These are phyloP conservation scores for Spea hammondii DNA, from an alignment of 2,797 vertebrate species.

Conservation along the genomic window DNA sequence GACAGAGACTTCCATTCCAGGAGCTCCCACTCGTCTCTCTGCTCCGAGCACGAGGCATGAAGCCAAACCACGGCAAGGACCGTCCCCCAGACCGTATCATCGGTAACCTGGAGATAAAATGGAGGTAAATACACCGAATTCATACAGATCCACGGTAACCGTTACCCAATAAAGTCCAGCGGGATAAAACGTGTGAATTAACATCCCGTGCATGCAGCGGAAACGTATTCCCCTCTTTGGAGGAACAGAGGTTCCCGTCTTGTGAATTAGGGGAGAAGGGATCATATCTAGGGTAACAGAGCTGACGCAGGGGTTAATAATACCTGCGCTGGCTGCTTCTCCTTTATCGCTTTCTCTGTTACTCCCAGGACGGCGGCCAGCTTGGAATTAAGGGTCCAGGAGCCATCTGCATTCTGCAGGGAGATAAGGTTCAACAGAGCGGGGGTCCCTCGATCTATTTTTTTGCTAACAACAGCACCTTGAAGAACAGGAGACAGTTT, in stretches of 20 bases:
- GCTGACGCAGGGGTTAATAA: not conserved
- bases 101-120: not conserved
- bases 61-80: conserved; percentile 78
- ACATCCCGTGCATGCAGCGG: too few relatives aligned
- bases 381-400: conserved; percentile 64
- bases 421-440: conserved; percentile 64
- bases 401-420: conserved; percentile 75
- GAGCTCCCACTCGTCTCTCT: conserved; percentile 74
- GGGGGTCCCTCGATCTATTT: not conserved
- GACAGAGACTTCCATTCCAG: conserved; percentile 71
- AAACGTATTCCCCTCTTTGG: too few relatives aligned
- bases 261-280: too few relatives aligned
- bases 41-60: conserved; percentile 59
- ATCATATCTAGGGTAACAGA: too few relatives aligned
- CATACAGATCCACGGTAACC: too few relatives aligned
- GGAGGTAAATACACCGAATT: too few relatives aligned
- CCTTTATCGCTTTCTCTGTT: conserved; percentile 59
- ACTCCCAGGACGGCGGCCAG: conserved; percentile 62
- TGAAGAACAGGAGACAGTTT: too few relatives aligned
- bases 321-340: conserved; percentile 62
- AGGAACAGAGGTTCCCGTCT: too few relatives aligned
- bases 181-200: too few relatives aligned
- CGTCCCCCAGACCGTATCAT: conserved; percentile 71
- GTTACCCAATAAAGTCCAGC: too few relatives aligned
- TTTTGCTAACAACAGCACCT: not conserved